phyloP scores from a whole-genome alignment of 2,888 invertebrate species.

The Acanthosoma haemorrhoidale region DNA sequence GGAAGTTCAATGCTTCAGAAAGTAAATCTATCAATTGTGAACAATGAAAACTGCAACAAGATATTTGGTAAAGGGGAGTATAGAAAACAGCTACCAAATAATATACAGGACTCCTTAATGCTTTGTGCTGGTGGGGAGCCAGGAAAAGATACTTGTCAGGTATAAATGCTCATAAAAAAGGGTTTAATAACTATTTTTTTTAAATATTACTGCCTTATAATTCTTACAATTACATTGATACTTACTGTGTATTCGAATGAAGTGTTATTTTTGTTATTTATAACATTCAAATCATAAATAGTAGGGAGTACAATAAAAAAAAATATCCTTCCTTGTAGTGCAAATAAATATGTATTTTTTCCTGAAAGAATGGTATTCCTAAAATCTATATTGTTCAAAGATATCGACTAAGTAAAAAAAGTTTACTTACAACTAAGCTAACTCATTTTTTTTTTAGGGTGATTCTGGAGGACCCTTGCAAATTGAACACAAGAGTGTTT shows the following conservation, averaged over 20 bases:
- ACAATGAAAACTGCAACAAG: neutral
- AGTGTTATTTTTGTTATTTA: too few species aligned
- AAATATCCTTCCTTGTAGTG: too few species aligned
- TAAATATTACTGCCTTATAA: too few species aligned
- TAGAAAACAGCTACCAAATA: neutral
- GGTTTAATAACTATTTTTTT: too few species aligned
- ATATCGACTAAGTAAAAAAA: neutral
- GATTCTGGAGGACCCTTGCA: constrained; percentile 42
- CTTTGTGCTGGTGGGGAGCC: constrained; percentile 18
- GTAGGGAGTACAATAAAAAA: too few species aligned
- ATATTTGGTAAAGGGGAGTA: neutral
- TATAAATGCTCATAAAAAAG: too few species aligned
- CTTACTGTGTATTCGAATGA: too few species aligned
- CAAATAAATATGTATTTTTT: too few species aligned
- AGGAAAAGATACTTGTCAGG: constrained; percentile 26
- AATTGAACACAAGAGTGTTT: constrained; percentile 32
- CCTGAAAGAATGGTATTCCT: too few species aligned
- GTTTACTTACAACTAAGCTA: neutral
- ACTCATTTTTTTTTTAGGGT: constrained; percentile 35
- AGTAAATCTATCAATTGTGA: constrained; percentile 11
- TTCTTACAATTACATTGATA: too few species aligned
- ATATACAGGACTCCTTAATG: neutral
- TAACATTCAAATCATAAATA: too few species aligned
- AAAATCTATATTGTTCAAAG: too few species aligned
- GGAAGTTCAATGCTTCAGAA: constrained; percentile 18